phyloP scores from a whole-genome alignment of 2,113 vertebrate species.

The Ia io region DNA sequence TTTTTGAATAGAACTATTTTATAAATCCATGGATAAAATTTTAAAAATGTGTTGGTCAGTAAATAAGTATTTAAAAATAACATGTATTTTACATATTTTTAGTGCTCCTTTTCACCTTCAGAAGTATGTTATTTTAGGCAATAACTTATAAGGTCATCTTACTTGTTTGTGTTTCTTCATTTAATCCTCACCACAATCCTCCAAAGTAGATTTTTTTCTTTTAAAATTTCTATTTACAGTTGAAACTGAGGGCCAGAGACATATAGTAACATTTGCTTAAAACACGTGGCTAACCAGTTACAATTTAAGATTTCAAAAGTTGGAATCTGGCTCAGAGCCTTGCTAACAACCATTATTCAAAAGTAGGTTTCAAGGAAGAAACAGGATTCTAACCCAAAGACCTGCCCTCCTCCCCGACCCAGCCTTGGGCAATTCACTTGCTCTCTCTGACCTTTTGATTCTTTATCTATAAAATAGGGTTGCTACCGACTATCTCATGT shows the following conservation, averaged over 20 bases:
- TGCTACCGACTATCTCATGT: neutral
- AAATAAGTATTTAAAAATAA: slow-evolving; percentile 21
- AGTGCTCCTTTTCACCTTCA: neutral
- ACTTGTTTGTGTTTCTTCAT: neutral
- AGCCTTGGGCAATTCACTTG: neutral
- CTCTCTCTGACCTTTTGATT: neutral
- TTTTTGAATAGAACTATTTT: neutral
- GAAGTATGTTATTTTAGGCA: neutral
- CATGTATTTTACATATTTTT: neutral
- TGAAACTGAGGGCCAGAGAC: neutral
- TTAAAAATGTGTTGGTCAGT: neutral
- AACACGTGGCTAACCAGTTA: neutral
- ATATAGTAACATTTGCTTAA: neutral
- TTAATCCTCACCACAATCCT: neutral
- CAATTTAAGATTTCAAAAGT: neutral
- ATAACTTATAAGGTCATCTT: neutral
- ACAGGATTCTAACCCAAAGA: neutral
- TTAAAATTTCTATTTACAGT: neutral
- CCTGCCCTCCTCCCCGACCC: rapidly evolving
- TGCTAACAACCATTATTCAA: neutral
- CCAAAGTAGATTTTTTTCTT: neutral
- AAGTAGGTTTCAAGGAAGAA: neutral
- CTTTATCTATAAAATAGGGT: neutral
- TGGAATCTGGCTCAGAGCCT: neutral
- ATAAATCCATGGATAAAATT: neutral